Evolutionary conservation across 1,140 invertebrate genomes (phyloP).

Genomic region (Heliconius nattereri): DNA sequence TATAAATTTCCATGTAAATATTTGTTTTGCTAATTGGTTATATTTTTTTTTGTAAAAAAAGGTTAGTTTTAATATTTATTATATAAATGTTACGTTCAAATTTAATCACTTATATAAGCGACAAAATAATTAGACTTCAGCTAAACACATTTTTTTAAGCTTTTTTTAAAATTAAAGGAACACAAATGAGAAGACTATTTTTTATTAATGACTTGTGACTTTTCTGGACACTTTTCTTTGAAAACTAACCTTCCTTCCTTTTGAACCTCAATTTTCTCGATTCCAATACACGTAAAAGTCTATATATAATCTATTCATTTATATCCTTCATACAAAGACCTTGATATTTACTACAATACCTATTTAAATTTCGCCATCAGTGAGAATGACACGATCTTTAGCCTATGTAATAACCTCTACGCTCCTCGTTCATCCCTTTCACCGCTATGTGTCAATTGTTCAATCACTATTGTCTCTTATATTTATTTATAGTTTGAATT

Average conservation of each 20-base stretch:
- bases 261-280: too few relatives aligned
- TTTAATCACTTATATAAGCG: too few relatives aligned
- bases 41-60: not conserved
- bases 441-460: constrained; percentile 51
- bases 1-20: not conserved
- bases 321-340: constrained; percentile 29
- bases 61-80: not conserved
- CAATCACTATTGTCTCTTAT: constrained; percentile 35
- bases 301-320: not conserved
- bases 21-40: not conserved
- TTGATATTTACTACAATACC: constrained; percentile 43
- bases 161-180: too few relatives aligned
- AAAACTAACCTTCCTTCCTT: too few relatives aligned
- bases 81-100: not conserved
- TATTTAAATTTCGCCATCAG: constrained; percentile 58
- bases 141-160: too few relatives aligned
- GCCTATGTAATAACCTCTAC: constrained; percentile 48
- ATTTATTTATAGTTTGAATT: constrained; percentile 6
- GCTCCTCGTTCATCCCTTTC: constrained; percentile 65
- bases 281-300: not conserved
- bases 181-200: too few relatives aligned
- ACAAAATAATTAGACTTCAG: too few relatives aligned
- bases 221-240: too few relatives aligned
- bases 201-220: too few relatives aligned
- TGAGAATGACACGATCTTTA: constrained; percentile 78